phyloP scores from a whole-genome alignment of 1,140 invertebrate species.

The Lasaia peninsularis region DNA sequence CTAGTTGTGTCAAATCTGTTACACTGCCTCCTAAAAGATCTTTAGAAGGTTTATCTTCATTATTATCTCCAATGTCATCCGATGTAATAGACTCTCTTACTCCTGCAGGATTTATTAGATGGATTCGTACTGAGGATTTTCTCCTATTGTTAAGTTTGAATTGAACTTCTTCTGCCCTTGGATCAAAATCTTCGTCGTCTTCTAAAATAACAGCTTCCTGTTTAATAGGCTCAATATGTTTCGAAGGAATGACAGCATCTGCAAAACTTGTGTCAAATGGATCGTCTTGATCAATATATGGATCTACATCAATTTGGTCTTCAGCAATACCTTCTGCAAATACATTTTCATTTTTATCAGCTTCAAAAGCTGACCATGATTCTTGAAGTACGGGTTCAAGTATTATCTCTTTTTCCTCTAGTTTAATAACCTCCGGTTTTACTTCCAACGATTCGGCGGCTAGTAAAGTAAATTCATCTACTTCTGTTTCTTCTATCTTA shows the following conservation, averaged over 20 bases:
- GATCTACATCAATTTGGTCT: constrained; percentile 67
- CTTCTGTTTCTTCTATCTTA: constrained; percentile 78
- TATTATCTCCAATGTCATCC: constrained; percentile 60
- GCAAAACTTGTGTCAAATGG: constrained; percentile 93
- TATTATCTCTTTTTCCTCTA: constrained; percentile 52
- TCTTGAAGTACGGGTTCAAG: constrained; percentile 69
- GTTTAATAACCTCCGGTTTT: constrained; percentile 63
- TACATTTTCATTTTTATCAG: constrained; percentile 90
- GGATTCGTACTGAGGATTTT: constrained; percentile 79
- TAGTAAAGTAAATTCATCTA: constrained; percentile 86
- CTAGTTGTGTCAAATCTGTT: constrained; percentile 85
- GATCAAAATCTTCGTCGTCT: constrained; percentile 83
- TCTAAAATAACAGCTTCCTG: constrained; percentile 77
- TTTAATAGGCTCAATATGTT: constrained; percentile 75
- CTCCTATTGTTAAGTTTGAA: constrained; percentile 66
- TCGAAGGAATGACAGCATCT: constrained; percentile 82
- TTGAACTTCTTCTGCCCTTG: constrained; percentile 79
- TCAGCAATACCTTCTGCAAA: constrained; percentile 86
- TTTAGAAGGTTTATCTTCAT: constrained; percentile 51
- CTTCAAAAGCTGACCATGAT: constrained; percentile 81
- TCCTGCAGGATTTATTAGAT: constrained; percentile 76
- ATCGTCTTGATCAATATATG: constrained; percentile 77
- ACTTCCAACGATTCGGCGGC: constrained; percentile 84
- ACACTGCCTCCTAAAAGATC: constrained; percentile 88
- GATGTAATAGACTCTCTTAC: constrained; percentile 74